Conservation (phyloP, 2,113 vertebrate genomes). For the Ochotona curzoniae region DNA sequence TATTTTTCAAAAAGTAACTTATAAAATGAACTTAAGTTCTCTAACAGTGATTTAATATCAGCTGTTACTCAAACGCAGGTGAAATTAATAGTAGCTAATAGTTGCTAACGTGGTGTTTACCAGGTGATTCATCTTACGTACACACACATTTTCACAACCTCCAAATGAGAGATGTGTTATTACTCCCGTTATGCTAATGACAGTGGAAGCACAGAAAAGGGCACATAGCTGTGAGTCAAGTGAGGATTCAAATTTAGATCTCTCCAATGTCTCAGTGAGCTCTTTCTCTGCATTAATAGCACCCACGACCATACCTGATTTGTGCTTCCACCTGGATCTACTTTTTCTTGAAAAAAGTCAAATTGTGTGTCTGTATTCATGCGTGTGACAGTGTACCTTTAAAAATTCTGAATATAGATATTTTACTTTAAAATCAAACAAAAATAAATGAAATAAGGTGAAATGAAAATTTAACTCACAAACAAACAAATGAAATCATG, state of each 20-base stretch:
- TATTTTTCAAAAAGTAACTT: constrained; percentile 18
- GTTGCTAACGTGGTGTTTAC: background rate
- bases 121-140: background rate
- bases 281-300: background rate
- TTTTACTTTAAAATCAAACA: background rate
- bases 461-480: too few species aligned
- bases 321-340: background rate
- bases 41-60: constrained; percentile 51
- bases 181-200: background rate
- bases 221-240: background rate
- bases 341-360: background rate
- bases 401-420: background rate
- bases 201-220: background rate
- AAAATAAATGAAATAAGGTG: background rate
- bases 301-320: background rate
- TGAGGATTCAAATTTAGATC: background rate
- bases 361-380: background rate
- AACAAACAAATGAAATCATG: too few species aligned
- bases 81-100: background rate
- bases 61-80: background rate
- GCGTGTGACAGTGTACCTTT: too few species aligned
- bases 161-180: background rate
- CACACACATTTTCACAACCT: background rate
- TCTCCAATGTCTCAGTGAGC: background rate
- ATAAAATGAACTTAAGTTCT: constrained; percentile 34